Conservation (phyloP, 2,888 invertebrate genomes). For the Acronicta psi region DNA sequence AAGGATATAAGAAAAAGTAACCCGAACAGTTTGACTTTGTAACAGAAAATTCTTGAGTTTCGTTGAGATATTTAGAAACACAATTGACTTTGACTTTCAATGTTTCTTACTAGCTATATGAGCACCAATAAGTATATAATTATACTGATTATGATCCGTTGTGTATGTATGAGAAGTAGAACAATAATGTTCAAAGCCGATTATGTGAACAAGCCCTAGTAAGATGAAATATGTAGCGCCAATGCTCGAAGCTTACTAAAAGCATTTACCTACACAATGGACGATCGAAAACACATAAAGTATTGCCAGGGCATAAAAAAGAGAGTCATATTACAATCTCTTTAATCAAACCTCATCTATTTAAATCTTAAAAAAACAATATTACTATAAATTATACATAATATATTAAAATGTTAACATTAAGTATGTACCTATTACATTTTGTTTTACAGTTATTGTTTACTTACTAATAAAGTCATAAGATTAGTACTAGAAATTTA, state of each 20-base stretch:
- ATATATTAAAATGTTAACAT: constrained; percentile 43
- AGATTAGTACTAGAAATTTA: constrained; percentile 25
- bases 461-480: constrained; percentile 6
- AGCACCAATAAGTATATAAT: too few relatives aligned
- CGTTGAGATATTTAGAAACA: too few relatives aligned
- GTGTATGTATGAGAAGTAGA: neutral
- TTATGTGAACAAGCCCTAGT: constrained; percentile 20
- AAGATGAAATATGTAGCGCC: constrained; percentile 25
- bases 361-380: constrained; percentile 52
- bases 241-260: constrained; percentile 10
- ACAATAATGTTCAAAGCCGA: neutral
- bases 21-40: too few relatives aligned
- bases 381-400: constrained; percentile 44
- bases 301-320: constrained; percentile 3
- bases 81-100: too few relatives aligned
- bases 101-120: too few relatives aligned
- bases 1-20: too few relatives aligned
- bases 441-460: constrained; percentile 4
- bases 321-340: constrained; percentile 17
- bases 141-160: too few relatives aligned
- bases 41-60: too few relatives aligned
- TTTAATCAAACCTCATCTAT: constrained; percentile 53
- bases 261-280: constrained; percentile 12
- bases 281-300: neutral
- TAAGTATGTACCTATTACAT: too few relatives aligned